Base-by-base conservation (phyloP, 2,113 vertebrate genomes). In the Leiothrix lutea region DNA sequence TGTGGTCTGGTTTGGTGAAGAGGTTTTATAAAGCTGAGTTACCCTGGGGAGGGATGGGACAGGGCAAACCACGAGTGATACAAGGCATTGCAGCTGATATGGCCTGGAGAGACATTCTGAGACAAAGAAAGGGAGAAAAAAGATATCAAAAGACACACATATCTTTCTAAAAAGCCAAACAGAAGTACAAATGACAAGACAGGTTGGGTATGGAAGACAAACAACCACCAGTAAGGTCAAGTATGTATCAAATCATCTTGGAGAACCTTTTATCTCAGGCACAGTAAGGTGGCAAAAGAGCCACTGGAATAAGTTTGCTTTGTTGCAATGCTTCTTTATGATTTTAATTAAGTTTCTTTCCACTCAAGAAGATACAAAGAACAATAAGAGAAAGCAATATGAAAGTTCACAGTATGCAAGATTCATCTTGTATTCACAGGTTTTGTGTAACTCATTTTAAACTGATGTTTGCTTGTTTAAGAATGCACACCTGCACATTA, bases 401-500 rank as follows among this genome's bases (percentile, higher is more conserved):
- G 67, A 92, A 96, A 56, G 58, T 40, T 85, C 67, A 69, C 15
- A 54, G 47, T 36, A n/a, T 86, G 44, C 92, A 88, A 91, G 95
- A 92, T 73, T 86, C 36, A 74, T 95, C 91, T 92, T 94, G 86
- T 58, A 81, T 90, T 71, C 47, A 78, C 71, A 83, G 54, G 60
- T 47, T 96, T 94, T 95, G 51, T 64, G 64, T 78, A 96, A 65
- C 54, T 45, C 40, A 35, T 93, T 94, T 97, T 81, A 90, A 97
- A 94, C 57, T 81, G 48, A 83, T 75, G 61, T 82, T 95, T 93
- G 58, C 91, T 91, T 94, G 71, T 97, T 97, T 91, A 94, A 97
- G 95, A 97, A 96, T 65, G 82, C 80, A 96, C 95, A 98, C 97
- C 96, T 98, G 95, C 96, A 95, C 64, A 66, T 95, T 96, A 87